Percentiles rank a stretch among this genome's conserved stretches.
These are phyloP conservation scores for Carassius auratus DNA, from an alignment of 2,113 vertebrate species.

Conservation along the genomic window DNA sequence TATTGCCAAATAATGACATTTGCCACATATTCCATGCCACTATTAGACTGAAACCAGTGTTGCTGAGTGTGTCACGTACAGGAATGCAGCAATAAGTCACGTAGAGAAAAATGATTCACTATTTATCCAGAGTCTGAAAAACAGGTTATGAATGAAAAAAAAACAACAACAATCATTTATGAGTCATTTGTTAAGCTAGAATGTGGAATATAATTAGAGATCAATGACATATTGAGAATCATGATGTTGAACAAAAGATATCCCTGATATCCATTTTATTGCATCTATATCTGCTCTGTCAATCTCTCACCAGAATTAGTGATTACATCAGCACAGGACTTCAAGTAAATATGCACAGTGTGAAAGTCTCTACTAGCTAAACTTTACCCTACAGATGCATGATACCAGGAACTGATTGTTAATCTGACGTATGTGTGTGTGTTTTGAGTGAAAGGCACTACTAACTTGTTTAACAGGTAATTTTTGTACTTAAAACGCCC, in stretches of 20 bases:
- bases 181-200: not conserved
- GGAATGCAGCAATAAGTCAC: conserved; percentile 37
- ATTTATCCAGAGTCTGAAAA: not conserved
- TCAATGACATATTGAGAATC: not conserved
- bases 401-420: conserved; percentile 11
- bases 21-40: conserved; percentile 23
- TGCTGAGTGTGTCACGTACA: not conserved
- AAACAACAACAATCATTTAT: not conserved
- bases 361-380: conserved; percentile 5
- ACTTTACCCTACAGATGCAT: conserved; percentile 31
- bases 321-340: conserved; percentile 22
- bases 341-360: conserved; percentile 35
- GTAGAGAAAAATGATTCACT: not conserved
- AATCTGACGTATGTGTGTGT: not conserved
- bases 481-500: not conserved
- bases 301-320: conserved; percentile 18
- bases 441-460: not conserved
- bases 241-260: not conserved
- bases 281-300: not conserved
- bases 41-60: not conserved
- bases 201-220: not conserved
- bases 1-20: conserved; percentile 10
- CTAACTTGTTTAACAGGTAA: conserved; percentile 1
- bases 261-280: not conserved
- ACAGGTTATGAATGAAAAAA: not conserved